Base-by-base conservation (phyloP, 2,113 vertebrate species). In the Saimiri boliviensis region DNA sequence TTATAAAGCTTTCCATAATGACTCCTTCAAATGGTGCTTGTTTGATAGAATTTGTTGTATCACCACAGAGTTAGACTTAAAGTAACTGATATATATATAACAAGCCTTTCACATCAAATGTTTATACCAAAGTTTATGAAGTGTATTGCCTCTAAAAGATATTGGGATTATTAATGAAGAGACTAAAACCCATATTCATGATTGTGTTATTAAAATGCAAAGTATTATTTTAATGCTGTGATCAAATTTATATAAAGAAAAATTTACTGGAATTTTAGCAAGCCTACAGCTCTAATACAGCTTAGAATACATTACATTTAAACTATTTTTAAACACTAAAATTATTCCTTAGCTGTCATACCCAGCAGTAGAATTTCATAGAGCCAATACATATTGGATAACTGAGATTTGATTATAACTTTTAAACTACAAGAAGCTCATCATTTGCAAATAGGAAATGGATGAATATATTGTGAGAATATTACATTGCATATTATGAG, bases 371-470 rank as follows among this genome's bases (percentile, higher is more conserved):
- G n/a, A 96, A 92, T 94, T 92, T 81, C 58, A 68, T 71, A 77
- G 68, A 71, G 4, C 19, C 40, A 89, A 60, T 81, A 40, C 0
- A 45, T 25, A 60, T 87, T 96, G 86, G 6, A 74, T 9, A 86
- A 82, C 6, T 47, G 35, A 93, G 60, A 94, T 91, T 96, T 95
- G 86, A 93, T 79, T 93, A 96, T n/a, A 81, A 49, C 45, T 60
- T 94, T 95, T 86, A 93, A 79, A 84, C 35, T 63, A 8, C 3
- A 90, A 96, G 89, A 68, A 58, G 4, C 40, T 94, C 42, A 88
- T 66, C 8, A 96, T n/a, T 85, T 94, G 4, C 16, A 73, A 88
- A 88, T 71, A 54, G 37, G 87, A 96, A 88, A 86, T 56, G 94
- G 71, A 94, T 76, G 85, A 90, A 88, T n/a, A 93, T 30, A 83